These are phyloP conservation scores for Hydraecia micacea DNA, from an alignment of 2,888 invertebrate genomes.

Conservation along the genomic window DNA sequence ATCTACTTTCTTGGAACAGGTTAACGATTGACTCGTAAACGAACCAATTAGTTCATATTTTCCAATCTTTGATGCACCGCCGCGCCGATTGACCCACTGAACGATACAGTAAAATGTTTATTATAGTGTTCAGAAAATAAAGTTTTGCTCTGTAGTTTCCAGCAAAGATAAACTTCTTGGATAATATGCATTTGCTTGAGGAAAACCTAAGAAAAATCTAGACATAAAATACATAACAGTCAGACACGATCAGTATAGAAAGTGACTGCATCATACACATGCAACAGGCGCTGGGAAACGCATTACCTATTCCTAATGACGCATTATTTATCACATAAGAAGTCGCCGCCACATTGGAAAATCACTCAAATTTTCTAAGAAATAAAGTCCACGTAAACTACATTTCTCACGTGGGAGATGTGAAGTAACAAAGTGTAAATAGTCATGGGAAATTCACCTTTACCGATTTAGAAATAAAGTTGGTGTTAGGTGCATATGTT, in stretches of 20 bases:
- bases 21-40: constrained; percentile 28
- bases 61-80: constrained; percentile 23
- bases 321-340: constrained; percentile 14
- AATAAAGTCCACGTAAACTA: constrained; percentile 15
- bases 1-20: not conserved
- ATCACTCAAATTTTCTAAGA: not conserved
- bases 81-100: not conserved
- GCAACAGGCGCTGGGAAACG: constrained; percentile 43
- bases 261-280: constrained; percentile 47
- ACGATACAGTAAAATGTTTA: constrained; percentile 5
- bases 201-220: not conserved
- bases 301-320: constrained; percentile 47
- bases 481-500: not conserved
- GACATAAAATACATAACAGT: constrained; percentile 3
- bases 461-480: not conserved
- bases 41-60: not conserved
- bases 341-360: constrained; percentile 8
- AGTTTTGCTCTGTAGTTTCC: not conserved
- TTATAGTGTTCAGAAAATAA: not conserved
- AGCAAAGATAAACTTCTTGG: not conserved
- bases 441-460: constrained; percentile 4
- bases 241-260: constrained; percentile 38
- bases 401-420: not conserved
- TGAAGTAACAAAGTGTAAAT: not conserved
- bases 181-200: not conserved